Conservation (phyloP, 2,113 vertebrate genomes). For the Clarias macrocephalus region DNA sequence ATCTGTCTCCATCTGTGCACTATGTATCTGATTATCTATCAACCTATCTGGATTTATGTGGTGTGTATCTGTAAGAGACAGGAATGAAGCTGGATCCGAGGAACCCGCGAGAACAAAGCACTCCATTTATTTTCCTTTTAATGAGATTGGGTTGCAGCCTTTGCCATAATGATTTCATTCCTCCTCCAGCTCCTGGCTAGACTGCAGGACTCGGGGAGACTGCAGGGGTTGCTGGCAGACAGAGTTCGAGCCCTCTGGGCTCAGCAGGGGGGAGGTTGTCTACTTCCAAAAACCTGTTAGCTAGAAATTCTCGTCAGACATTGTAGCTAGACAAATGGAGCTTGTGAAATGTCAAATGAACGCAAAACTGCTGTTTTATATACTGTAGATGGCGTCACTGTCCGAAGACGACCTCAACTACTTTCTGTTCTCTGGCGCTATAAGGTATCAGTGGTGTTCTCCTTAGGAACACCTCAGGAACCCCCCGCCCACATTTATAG, state of each 20-base stretch:
- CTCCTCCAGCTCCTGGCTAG: conserved; percentile 36
- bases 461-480: not conserved
- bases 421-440: no score
- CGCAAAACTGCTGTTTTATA: no score
- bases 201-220: not conserved
- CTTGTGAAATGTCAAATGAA: not conserved
- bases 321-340: not conserved
- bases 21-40: not conserved
- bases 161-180: conserved; percentile 49
- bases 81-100: conserved; percentile 44
- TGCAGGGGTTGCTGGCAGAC: conserved; percentile 20
- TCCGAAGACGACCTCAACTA: not conserved
- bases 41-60: not conserved
- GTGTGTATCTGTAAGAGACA: conserved; percentile 5
- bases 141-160: conserved; percentile 49
- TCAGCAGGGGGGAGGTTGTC: not conserved
- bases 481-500: not conserved
- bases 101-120: conserved; percentile 45
- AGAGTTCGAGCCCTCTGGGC: not conserved
- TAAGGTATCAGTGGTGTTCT: not conserved
- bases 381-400: not conserved
- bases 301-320: not conserved
- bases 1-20: not conserved
- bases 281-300: not conserved
- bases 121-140: conserved; percentile 52